Conservation (phyloP, 2,113 vertebrate genomes). For the Ailurus styani region DNA sequence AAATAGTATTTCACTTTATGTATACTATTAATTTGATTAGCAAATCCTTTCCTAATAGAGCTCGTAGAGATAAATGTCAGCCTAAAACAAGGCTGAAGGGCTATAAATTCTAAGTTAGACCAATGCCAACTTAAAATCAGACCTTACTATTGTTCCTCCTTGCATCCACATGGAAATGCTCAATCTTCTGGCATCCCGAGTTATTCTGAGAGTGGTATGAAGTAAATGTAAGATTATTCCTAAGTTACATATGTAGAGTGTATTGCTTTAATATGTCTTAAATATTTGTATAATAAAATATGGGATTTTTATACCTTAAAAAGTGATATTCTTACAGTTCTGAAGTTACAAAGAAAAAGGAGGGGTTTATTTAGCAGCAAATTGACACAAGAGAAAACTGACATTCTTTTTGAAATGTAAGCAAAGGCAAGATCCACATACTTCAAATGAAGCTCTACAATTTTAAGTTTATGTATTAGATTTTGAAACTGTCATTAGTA, state of each 20-base stretch:
- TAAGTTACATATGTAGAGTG: neutral
- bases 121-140: neutral
- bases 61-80: neutral
- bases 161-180: neutral
- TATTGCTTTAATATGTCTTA: neutral
- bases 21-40: conserved; percentile 32
- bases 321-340: neutral
- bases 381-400: neutral
- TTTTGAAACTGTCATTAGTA: neutral
- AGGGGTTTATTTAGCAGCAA: neutral
- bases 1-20: neutral
- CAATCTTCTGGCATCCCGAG: too few species aligned
- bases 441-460: neutral
- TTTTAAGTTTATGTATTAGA: neutral
- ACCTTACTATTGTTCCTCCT: neutral
- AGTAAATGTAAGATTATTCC: neutral
- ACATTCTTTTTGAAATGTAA: neutral
- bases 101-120: neutral
- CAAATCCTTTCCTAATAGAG: neutral
- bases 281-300: neutral
- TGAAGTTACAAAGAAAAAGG: neutral
- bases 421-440: neutral
- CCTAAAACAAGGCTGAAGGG: neutral
- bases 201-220: neutral
- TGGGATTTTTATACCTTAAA: neutral